Base-by-base conservation (phyloP, 2,113 vertebrate genomes). In the Phalacrocorax pelagicus region DNA sequence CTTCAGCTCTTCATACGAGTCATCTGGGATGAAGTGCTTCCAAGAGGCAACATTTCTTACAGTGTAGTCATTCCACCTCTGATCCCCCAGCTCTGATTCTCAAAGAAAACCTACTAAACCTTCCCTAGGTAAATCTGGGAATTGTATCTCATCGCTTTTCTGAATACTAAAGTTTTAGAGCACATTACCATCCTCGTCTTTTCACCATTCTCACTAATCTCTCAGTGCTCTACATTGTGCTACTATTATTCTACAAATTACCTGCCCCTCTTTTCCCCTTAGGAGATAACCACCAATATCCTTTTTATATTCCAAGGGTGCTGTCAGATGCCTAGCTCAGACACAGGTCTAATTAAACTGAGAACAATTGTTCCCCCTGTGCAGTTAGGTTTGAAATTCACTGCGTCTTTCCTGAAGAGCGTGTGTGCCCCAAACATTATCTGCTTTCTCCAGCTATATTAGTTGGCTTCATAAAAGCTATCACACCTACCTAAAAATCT, bases 271-370 rank as follows among this genome's bases (percentile, higher is more conserved):
- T 90, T 86, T 88, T 70, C n/a, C 34, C 72, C 75, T 38, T 57
- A 70, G 58, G 88, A 88, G 40, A 73, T 61, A 93, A 92, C 71
- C 32, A 42, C 63, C 44, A 66, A n/a, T 70, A 77, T 58, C 30
- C 27, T 77, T 40, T 94, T 86, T 77, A 73, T 61, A 80, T 92
- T 88, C 82, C 49, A 72, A 0, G 0, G 57, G 47, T 86, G 71
- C 62, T 94, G 55, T 82, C 75, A 93, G 75, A 73, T 86, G 38
- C 42, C 71, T 88, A 69, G 67, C 62, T 93, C 91, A 92, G 88
- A 75, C 58, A 80, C 5, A 32, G 74, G 71, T 83, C 58, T 90
- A 93, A 96, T 92, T 93, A 93, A 94, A 88, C 54, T 40, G 81
- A 74, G 84, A 94, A 34, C 59, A 91, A 65, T 36, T 55, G 42